Conservation (phyloP, 2,797 vertebrate genomes). For the Hippopotamyrus pictus region DNA sequence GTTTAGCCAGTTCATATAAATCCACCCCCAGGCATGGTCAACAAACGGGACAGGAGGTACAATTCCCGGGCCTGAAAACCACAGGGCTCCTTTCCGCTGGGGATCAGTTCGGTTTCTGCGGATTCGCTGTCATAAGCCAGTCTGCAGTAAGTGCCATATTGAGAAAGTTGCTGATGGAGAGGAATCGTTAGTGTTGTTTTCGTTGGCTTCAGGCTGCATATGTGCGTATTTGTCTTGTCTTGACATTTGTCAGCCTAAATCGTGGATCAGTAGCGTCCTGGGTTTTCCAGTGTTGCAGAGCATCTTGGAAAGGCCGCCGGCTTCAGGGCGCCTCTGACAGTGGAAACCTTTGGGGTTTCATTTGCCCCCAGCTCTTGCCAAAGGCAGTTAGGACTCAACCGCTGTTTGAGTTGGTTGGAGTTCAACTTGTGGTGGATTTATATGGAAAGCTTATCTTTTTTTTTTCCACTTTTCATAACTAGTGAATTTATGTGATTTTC, state of each 20-base stretch:
- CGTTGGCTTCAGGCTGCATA: background rate
- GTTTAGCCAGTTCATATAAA: background rate
- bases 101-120: background rate
- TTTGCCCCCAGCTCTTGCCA: constrained; percentile 32
- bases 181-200: constrained; percentile 5
- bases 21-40: background rate
- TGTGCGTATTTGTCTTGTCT: background rate
- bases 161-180: constrained; percentile 22
- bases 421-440: constrained; percentile 57
- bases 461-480: constrained; percentile 34
- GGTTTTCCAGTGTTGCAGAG: constrained; percentile 8
- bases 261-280: background rate
- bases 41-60: background rate
- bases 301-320: background rate
- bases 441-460: constrained; percentile 53
- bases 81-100: background rate
- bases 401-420: constrained; percentile 61
- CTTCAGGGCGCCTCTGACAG: background rate
- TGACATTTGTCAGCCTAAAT: background rate
- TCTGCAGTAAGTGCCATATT: constrained; percentile 9
- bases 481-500: constrained; percentile 35
- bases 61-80: background rate
- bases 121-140: background rate
- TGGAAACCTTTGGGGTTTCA: background rate
- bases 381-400: constrained; percentile 49